These are phyloP conservation scores for Mugil cephalus DNA, from an alignment of 2,113 vertebrate genomes.

Conservation along the genomic window DNA sequence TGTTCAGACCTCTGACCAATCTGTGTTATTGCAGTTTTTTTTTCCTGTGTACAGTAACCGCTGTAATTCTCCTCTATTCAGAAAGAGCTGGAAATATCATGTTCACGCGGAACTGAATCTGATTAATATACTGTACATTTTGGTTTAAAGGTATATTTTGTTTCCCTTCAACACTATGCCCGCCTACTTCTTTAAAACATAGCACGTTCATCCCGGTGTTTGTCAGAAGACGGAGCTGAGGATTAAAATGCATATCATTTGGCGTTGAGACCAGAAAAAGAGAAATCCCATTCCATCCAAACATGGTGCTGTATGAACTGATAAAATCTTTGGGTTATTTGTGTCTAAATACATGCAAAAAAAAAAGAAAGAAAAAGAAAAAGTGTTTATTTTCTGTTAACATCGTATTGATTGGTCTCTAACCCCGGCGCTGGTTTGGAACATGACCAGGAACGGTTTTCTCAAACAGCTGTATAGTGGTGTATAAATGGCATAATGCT, in stretches of 20 bases:
- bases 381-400: slow-evolving; percentile 40
- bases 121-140: slow-evolving; percentile 41
- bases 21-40: slow-evolving; percentile 31
- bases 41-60: not conserved
- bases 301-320: slow-evolving; percentile 27
- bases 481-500: slow-evolving; percentile 44
- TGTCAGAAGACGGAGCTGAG: too few species aligned
- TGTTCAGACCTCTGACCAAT: slow-evolving; percentile 20
- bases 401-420: slow-evolving; percentile 24
- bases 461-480: slow-evolving; percentile 2
- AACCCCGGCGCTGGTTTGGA: slow-evolving; percentile 36
- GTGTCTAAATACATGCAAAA: slow-evolving; percentile 57
- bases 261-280: slow-evolving; percentile 23
- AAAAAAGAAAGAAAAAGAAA: not conserved
- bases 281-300: not conserved
- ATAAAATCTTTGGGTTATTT: slow-evolving; percentile 64
- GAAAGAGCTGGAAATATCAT: slow-evolving; percentile 23
- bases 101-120: slow-evolving; percentile 13
- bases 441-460: slow-evolving; percentile 40
- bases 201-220: too few species aligned
- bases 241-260: slow-evolving; percentile 15
- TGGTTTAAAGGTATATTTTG: slow-evolving; percentile 38
- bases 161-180: not conserved
- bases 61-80: not conserved
- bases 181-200: slow-evolving; percentile 3